These are phyloP conservation scores for Scopus umbretta DNA, from an alignment of 2,113 vertebrate genomes.

Conservation along the genomic window DNA sequence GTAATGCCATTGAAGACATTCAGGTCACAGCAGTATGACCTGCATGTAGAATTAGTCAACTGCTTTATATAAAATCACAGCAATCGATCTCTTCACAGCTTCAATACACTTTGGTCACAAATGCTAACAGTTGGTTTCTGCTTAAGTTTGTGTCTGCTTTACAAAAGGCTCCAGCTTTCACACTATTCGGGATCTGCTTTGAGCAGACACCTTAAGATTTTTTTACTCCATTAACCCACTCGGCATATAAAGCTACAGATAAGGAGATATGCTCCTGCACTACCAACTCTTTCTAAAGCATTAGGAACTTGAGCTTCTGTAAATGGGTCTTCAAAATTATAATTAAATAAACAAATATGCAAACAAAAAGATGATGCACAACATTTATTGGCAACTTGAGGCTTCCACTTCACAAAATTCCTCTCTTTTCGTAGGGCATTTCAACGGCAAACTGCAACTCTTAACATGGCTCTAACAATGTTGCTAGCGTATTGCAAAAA, in stretches of 20 bases:
- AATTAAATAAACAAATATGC: background rate
- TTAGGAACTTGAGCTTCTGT: background rate
- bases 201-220: background rate
- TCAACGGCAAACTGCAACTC: slow-evolving; percentile 40
- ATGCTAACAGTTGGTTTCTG: background rate
- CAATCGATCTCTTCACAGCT: background rate
- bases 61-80: background rate
- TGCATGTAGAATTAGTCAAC: background rate
- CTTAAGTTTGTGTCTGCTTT: background rate
- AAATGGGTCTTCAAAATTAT: background rate
- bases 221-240: background rate
- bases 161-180: background rate
- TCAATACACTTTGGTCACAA: background rate
- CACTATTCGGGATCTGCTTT: background rate
- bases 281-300: background rate
- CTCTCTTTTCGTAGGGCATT: background rate
- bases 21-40: background rate
- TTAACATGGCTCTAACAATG: background rate
- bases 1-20: background rate
- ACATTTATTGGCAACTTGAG: background rate
- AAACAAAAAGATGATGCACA: background rate
- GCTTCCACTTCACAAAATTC: background rate
- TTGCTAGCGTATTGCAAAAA: background rate
- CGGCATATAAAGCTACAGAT: background rate
- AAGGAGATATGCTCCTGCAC: background rate